Evolutionary conservation across 2,797 vertebrate genomes (phyloP), one percentile per base, ranked within the genome.

Genomic region (Danio tinwini): DNA sequence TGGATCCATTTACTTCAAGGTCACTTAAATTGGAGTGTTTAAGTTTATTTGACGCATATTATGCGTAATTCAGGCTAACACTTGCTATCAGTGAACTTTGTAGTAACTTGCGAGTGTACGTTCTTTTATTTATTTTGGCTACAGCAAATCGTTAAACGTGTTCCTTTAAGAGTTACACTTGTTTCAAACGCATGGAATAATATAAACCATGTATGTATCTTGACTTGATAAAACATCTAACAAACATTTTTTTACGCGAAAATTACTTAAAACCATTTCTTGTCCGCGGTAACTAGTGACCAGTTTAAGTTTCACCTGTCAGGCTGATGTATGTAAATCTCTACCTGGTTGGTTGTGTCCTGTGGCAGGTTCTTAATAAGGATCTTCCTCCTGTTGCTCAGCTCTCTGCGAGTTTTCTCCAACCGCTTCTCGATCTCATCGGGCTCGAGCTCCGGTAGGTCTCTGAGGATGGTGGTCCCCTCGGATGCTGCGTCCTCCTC

Each of bases 331-430:
- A 61, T 68, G 82, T 69, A 81, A 88, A 84, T 74, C 40, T 72
- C 71, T 90, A 98, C 97, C 97, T 98, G 97, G 95, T 94, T 97
- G 74, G 88, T 95, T 88, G 96, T 93, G 90, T 97, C 96, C 39
- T 93, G 93, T 77, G 96, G 96, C 91, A 98, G 95, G 93, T 97
- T 97, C 90, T 95, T 94, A 52, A 98, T 94, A 81, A 98, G 93
- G 82, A 98, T 96, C 86, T 98, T 98, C 90, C 97, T 95, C 91
- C 97, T 95, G 94, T 98, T 98, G 93, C 94, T 95, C 91, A 98
- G 94, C 90, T 97, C 95, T 74, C 93, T 90, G 40, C 92, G 94
- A 87, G 96, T 98, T 93, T 90, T 93, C 88, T 94, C 94, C 87
- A 98, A 88, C 72, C 97, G 92, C 90, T 80, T 90, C 75, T 94